Percentiles rank a stretch among this genome's conserved stretches.
phyloP scores from a whole-genome alignment of 2,113 vertebrate species.

The Centrocercus urophasianus region DNA sequence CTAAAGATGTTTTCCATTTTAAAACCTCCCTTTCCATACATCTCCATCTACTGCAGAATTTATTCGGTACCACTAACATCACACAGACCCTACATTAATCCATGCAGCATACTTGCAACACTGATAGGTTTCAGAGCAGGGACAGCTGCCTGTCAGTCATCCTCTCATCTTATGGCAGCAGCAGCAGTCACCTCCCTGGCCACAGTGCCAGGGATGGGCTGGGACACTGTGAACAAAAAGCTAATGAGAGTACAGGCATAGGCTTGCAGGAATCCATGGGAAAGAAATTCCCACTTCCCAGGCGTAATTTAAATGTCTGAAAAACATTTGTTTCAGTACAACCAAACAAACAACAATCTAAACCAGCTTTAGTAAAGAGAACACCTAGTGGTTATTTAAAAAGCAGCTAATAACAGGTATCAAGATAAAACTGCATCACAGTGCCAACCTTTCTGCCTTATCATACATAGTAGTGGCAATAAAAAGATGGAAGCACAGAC shows the following conservation, averaged over 20 bases:
- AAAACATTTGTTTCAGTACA: background rate
- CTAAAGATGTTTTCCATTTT: constrained; percentile 39
- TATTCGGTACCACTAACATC: constrained; percentile 19
- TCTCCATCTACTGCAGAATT: constrained; percentile 13
- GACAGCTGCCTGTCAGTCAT: background rate
- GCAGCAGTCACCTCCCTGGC: background rate
- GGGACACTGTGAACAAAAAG: background rate
- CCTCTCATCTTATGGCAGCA: background rate
- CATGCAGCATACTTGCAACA: background rate
- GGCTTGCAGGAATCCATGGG: background rate
- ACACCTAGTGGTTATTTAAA: background rate
- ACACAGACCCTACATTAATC: constrained; percentile 10
- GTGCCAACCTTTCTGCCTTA: background rate
- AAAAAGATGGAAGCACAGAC: background rate
- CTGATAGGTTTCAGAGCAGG: rapidly evolving
- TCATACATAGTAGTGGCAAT: rapidly evolving
- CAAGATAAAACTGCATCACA: background rate
- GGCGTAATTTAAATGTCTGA: background rate
- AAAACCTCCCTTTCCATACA: background rate
- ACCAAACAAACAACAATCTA: background rate
- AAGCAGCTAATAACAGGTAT: background rate
- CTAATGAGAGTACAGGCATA: background rate
- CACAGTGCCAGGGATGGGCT: rapidly evolving
- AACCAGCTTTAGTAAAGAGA: background rate
- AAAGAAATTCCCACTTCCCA: background rate